Conservation (phyloP, 2,797 vertebrate species). For the Apogon hyalosoma region DNA sequence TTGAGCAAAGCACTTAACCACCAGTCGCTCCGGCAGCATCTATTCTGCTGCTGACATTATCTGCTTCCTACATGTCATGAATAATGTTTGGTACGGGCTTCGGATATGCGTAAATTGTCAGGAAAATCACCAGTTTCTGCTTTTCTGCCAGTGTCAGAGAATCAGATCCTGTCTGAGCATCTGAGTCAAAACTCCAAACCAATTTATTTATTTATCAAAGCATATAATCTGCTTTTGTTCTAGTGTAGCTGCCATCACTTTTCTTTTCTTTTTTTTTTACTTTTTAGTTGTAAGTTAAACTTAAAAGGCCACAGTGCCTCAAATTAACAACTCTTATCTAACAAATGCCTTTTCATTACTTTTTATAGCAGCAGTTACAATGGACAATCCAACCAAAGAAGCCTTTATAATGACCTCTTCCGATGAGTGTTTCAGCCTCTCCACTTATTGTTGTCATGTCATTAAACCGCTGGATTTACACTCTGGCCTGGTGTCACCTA, state of each 20-base stretch:
- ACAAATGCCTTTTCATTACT: neutral
- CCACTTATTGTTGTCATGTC: neutral
- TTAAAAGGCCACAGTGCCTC: neutral
- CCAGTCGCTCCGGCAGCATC: neutral
- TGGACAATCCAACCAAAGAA: neutral
- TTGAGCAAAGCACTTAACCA: conserved; percentile 12
- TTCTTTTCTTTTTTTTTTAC: neutral
- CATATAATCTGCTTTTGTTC: neutral
- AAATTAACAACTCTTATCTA: neutral
- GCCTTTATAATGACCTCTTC: neutral
- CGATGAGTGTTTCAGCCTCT: neutral
- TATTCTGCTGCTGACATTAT: conserved; percentile 13
- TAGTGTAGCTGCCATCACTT: neutral
- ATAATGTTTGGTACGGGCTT: neutral
- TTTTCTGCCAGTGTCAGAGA: neutral
- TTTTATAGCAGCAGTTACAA: neutral
- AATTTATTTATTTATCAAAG: conserved; percentile 1
- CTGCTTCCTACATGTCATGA: conserved; percentile 16
- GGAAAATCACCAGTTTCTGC: conserved; percentile 4
- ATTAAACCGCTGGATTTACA: neutral
- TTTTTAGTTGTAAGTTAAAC: neutral
- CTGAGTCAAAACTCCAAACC: neutral
- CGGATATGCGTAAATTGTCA: neutral
- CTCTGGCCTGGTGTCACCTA: conserved; percentile 8
- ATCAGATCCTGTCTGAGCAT: conserved; percentile 4